Evolutionary conservation across 2,888 invertebrate species (phyloP).

Genomic region (Nasonovia ribisnigri): DNA sequence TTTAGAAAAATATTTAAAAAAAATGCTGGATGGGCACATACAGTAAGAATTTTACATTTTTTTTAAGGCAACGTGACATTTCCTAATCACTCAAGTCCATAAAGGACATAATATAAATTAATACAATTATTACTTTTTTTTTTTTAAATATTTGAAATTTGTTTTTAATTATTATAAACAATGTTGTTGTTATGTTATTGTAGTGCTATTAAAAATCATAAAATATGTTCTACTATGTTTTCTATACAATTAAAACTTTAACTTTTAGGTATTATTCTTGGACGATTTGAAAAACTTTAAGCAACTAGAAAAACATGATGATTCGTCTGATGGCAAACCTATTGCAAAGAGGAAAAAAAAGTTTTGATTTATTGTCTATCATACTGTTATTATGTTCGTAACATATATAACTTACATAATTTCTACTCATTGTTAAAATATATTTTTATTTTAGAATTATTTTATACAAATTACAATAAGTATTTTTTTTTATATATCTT

Average conservation of each 20-base stretch:
- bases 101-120: neutral
- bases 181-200: neutral
- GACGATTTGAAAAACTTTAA: constrained; percentile 84
- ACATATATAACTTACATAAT: neutral
- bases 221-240: neutral
- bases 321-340: constrained; percentile 7
- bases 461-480: neutral
- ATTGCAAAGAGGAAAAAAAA: constrained; percentile 45
- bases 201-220: neutral
- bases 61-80: neutral
- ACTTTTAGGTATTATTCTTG: constrained; percentile 79
- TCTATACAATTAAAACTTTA: neutral
- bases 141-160: neutral
- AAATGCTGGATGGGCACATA: constrained; percentile 95
- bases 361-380: neutral
- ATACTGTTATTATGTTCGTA: neutral
- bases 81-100: neutral
- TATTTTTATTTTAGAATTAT: neutral
- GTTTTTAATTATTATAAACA: neutral
- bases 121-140: neutral
- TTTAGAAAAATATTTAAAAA: constrained; percentile 86
- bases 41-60: constrained; percentile 73
- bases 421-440: neutral
- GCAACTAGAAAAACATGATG: constrained; percentile 68
- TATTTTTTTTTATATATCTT: neutral